Evolutionary conservation across 2,113 vertebrate genomes (phyloP).

Genomic region (Sylvia atricapilla): DNA sequence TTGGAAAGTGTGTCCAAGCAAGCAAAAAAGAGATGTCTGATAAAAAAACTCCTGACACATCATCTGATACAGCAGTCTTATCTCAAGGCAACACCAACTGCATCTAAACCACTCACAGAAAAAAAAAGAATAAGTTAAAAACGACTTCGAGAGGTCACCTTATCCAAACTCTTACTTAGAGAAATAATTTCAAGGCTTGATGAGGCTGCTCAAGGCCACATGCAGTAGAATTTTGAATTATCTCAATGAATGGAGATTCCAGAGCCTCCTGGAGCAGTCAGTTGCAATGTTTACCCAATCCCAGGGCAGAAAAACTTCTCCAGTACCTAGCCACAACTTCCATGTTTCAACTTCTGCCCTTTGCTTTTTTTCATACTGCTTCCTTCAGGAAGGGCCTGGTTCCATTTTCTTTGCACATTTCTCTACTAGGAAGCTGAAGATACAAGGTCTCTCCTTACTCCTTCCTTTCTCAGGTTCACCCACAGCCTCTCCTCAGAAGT

Average conservation of each 20-base stretch:
- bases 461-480: not conserved
- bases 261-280: not conserved
- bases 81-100: not conserved
- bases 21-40: not conserved
- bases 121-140: not conserved
- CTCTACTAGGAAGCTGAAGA: not conserved
- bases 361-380: not conserved
- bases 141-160: not conserved
- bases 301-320: not conserved
- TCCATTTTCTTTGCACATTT: not conserved
- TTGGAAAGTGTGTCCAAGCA: not conserved
- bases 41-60: not conserved
- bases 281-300: not conserved
- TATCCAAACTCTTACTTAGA: not conserved
- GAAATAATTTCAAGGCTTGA: not conserved
- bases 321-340: not conserved
- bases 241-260: not conserved
- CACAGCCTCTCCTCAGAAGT: not conserved
- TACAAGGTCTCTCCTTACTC: rapidly evolving
- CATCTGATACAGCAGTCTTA: not conserved
- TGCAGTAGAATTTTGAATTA: not conserved
- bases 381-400: not conserved
- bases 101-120: not conserved
- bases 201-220: not conserved
- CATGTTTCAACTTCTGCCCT: not conserved